Evolutionary conservation across 2,113 vertebrate species (phyloP), one percentile per base, ranked within the genome.

Genomic region (Pelobates fuscus): DNA sequence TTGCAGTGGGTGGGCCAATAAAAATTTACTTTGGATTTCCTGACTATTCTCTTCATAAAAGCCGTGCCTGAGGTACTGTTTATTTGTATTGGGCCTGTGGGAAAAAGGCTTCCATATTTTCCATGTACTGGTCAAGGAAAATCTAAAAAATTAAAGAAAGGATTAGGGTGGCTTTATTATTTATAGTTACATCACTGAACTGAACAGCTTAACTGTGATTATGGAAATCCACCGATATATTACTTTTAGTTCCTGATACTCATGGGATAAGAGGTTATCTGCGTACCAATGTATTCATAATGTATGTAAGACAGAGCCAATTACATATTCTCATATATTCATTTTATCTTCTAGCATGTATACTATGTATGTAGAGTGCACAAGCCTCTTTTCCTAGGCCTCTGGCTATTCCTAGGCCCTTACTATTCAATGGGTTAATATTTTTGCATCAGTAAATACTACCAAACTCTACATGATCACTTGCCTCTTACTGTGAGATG

Each of bases 11-110:
- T 77, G 43, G 77, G 79, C 85, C 74, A 81, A 85, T 83, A 87
- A 82, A 84, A 89, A 86, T 23, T 21, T 59, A 63, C 57, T 78
- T 79, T 79, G 82, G 58, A 78, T 82, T 87, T 83, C 73, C 78
- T 80, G 80, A 82, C 61, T 82, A 73, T 62, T 57, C 67, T 72
- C 77, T 70, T 82, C 79, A 82, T 79, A 87, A 80, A 74, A 76
- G 76, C 78, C 12, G 2, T 69, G 24, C 82, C 79, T 65, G 57
- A 84, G 81, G 75, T 58, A 80, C 77, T 83, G 81, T 84, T 88
- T 81, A 78, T 80, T 80, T 81, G 60, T 78, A 12, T 75, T 79
- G 75, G 43, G 72, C 67, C 71, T 78, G 75, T 17, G 78, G 66
- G 65, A 77, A 78, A 37, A 67, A 25, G 43, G 11, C 64, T 44